Base-by-base conservation (phyloP, 2,113 vertebrate species). In the Sorex araneus region DNA sequence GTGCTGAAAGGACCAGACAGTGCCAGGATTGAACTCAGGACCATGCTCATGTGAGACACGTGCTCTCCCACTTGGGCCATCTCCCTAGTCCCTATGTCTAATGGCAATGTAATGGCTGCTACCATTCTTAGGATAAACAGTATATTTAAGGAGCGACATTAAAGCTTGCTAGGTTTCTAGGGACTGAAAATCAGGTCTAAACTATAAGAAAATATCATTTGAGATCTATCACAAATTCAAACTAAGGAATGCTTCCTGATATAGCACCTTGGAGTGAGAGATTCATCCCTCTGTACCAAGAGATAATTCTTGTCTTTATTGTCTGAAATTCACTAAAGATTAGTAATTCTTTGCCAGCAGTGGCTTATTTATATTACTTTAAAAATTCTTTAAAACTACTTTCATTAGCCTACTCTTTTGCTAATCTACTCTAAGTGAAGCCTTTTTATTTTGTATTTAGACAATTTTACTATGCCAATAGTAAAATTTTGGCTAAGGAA, bases 201-300 rank as follows among this genome's bases (percentile, higher is more conserved):
- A 87, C 47, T 18, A 6, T 67, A 78, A 69, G 57, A 88, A 81
- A 84, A 81, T 8, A 88, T 32, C 18, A 70, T 77, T 76, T 79
- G 71, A 64, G n/a, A 67, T 63, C 6, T 27, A 82, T 78, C 18
- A 7, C 27, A 90, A 50, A 66, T 79, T 4, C 15, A 69, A 64
- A 3, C 18, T 43, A 16, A 83, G 3, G 16, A 81, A 69, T 18
- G 67, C 9, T 23, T 3, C 63, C 15, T 86, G 64, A 50, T 27
- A 89, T 23, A 77, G 27, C 12, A 78, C 66, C 81, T 73, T 27
- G 81, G 82, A 40, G 4, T 40, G 40, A 40, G 40, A 40, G 3
- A 40, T 40, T 40, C 40, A 40, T 40, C 40, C 40, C 40, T 40
- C n/a, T n/a, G n/a, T n/a, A n/a, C n/a, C n/a, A n/a, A n/a, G n/a